These are phyloP conservation scores for Calliphora vicina DNA, from an alignment of 1,140 invertebrate genomes.

Conservation along the genomic window DNA sequence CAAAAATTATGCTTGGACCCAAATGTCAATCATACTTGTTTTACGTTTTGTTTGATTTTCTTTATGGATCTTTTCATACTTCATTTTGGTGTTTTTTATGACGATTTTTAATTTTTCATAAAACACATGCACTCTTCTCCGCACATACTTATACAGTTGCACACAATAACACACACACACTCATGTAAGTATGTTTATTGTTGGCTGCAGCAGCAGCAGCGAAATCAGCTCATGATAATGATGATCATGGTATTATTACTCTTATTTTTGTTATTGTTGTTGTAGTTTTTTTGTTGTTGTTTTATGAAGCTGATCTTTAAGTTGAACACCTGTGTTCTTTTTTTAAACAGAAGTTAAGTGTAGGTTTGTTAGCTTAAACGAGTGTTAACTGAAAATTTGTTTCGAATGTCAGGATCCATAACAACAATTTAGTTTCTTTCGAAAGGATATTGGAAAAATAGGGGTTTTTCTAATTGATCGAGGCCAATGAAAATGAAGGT, in stretches of 20 bases:
- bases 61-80: constrained; percentile 1
- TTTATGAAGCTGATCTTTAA: constrained; percentile 13
- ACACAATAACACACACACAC: not conserved
- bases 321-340: constrained; percentile 13
- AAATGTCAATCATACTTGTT: not conserved
- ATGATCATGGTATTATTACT: constrained; percentile 12
- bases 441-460: no score
- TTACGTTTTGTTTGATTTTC: not conserved
- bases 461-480: no score
- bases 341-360: constrained; percentile 6
- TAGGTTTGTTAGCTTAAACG: not conserved
- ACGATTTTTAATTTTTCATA: no score
- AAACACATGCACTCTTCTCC: no score
- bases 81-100: not conserved
- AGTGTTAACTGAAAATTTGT: no score
- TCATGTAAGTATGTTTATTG: no score
- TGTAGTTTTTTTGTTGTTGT: not conserved
- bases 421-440: no score
- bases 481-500: no score
- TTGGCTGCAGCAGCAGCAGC: not conserved
- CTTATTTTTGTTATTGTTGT: not conserved
- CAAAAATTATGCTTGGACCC: not conserved
- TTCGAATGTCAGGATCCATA: no score
- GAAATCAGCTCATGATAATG: not conserved
- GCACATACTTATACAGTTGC: no score